Base-by-base conservation (phyloP, 2,888 invertebrate species). In the Iphiclides podalirius region DNA sequence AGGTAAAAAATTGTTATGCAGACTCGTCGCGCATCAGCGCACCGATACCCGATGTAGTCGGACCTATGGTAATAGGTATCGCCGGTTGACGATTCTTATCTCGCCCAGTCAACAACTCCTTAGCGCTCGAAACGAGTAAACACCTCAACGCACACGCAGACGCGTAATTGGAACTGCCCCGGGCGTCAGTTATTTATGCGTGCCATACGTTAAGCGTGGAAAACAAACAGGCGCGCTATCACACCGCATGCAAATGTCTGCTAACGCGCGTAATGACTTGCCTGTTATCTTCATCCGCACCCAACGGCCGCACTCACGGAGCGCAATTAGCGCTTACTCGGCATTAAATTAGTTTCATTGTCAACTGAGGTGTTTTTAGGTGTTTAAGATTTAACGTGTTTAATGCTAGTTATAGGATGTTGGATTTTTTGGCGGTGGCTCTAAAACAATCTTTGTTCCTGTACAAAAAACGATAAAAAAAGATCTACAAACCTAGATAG, bases 141-240 rank as follows among this genome's bases (percentile, higher is more conserved):
- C 52, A 45, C 20, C 20, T 20, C 6, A n/a, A 20, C 20, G 20
- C 6, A 20, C 20, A 20, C 28, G 52, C 51, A 41, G 48, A 46
- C 47, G 45, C 53, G 60, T 84, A 80, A 84, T 83, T 83, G 81
- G 79, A 73, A 73, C 65, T 57, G 75, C 79, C 77, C 60, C 61
- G 59, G 70, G 79, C 79, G 55, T 45, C 44, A 40, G 64, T 80
- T 74, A 83, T 83, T 83, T 80, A 85, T 84, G 79, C 55, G 55
- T 49, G 52, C 72, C 62, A 78, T 84, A 70, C 75, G 78, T 84
- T 79, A 84, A 58, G 47, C 55, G 52, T 50, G 47, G 62, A 65
- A 75, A 77, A 76, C 79, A 78, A 81, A 81, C 75, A 78, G 59
- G 52, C 64, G 52, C 63, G 63, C 71, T 57, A 58, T 63, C 60